phyloP scores from a whole-genome alignment of 2,888 invertebrate genomes.

The Bembecia ichneumoniformis region DNA sequence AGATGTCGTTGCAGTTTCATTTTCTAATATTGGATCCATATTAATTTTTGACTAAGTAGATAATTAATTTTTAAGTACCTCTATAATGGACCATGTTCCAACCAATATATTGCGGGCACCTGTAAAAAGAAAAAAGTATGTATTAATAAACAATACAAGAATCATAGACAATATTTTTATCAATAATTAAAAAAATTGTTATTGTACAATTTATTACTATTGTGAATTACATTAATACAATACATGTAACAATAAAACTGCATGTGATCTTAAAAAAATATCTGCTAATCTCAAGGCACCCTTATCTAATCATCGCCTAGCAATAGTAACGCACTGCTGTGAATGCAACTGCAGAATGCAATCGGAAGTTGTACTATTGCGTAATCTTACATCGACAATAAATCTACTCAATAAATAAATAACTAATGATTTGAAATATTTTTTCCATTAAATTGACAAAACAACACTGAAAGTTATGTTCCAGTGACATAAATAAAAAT shows the following conservation, averaged over 20 bases:
- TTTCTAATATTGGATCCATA: constrained; percentile 69
- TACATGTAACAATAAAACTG: too few relatives aligned
- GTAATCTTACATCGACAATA: constrained; percentile 12
- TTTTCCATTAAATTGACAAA: too few relatives aligned
- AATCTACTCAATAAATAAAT: neutral
- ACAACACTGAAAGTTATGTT: too few relatives aligned
- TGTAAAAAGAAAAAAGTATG: constrained; percentile 33
- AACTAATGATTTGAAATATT: neutral
- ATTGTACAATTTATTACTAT: too few relatives aligned
- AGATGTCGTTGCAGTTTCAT: constrained; percentile 49
- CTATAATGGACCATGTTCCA: constrained; percentile 47
- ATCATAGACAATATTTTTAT: too few relatives aligned
- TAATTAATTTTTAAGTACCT: constrained; percentile 31
- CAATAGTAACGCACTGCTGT: neutral
- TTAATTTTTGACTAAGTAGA: constrained; percentile 8
- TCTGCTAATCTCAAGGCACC: neutral
- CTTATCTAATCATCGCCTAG: neutral
- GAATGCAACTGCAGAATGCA: constrained; percentile 26
- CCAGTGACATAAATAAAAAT: neutral
- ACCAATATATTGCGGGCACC: constrained; percentile 31
- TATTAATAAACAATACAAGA: too few relatives aligned
- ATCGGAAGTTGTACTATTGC: constrained; percentile 21
- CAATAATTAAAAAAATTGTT: too few relatives aligned
- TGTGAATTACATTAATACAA: too few relatives aligned
- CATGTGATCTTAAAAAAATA: too few relatives aligned